phyloP scores from a whole-genome alignment of 2,113 vertebrate species.

The Vireo altiloquus region DNA sequence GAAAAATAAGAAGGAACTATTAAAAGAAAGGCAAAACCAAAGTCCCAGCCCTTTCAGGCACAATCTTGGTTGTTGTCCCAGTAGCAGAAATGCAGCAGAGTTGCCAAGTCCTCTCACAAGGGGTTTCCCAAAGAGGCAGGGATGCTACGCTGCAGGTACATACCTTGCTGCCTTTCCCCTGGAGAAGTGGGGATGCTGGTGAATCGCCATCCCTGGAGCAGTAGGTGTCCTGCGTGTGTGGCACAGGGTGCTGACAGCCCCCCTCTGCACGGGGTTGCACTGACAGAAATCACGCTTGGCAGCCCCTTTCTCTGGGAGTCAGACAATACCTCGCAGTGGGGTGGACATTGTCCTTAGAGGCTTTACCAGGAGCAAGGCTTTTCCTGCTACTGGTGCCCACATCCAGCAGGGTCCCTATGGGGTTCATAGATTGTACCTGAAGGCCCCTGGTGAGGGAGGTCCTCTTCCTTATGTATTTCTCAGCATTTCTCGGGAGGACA shows the following conservation, averaged over 20 bases:
- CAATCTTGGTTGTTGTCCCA: background rate
- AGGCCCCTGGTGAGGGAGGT: background rate
- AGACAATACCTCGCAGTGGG: rapidly evolving
- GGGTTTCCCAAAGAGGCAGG: background rate
- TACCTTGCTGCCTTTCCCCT: background rate
- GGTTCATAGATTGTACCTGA: background rate
- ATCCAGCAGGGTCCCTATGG: background rate
- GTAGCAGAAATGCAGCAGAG: background rate
- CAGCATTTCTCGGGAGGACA: background rate
- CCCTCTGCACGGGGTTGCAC: rapidly evolving
- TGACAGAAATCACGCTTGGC: background rate
- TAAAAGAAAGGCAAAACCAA: background rate
- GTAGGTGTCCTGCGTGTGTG: rapidly evolving
- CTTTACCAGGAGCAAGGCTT: background rate
- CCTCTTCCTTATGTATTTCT: background rate
- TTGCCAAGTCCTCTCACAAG: background rate
- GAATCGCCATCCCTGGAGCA: background rate
- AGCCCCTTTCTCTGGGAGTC: background rate
- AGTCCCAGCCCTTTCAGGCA: background rate
- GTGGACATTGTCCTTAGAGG: rapidly evolving
- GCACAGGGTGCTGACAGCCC: no score
- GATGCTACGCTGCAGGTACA: background rate
- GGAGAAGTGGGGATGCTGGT: background rate
- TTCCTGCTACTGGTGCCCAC: background rate
- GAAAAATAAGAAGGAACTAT: background rate